Base-by-base conservation (phyloP, 2,113 vertebrate genomes). In the Mormoops blainvillei region DNA sequence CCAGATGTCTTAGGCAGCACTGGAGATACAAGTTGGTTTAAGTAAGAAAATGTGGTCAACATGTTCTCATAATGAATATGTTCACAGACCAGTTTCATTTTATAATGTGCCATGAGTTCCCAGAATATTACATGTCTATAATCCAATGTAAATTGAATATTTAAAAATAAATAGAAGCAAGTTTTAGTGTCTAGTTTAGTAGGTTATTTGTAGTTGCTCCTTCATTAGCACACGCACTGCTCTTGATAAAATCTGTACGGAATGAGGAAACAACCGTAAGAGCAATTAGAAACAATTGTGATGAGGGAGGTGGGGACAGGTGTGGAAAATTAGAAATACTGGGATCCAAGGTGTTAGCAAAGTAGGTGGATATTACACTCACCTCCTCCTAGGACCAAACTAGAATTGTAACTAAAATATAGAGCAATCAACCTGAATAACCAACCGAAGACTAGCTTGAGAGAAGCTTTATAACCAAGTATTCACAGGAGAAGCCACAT, bases 121-220 rank as follows among this genome's bases (percentile, higher is more conserved):
- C 48, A 87, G 88, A 94, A 63, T 74, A 87, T 63, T 68, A 82
- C 19, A 33, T 10, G 41, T 18, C 33, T 65, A 89, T 65, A 87
- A 48, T 65, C 54, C 54, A 76, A 45, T 61, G 8, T 15, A 80
- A 73, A 76, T 48, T 41, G 16, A 94, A 84, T 22, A 58, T 84
- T 92, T 92, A 28, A 12, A 70, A 73, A 68, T 78, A 78, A 56
- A 4, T 26, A 58, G 54, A 94, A 83, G 68, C 78, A 73, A 41
- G 56, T 70, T 96, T 94, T 95, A 93, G 19, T 82, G 63, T 65
- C 19, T 89, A 63, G 20, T 54, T 54, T 91, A 65, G 73, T 31
- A 93, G 80, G 76, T 63, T n/a, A 67, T 81, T 89, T 28, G 50
- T 19, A 71, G 43, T 77, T 85, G 24, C 4, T 84, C 52, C 45